Conservation (phyloP, 2,797 vertebrate species). For the Ctenopoma kingsleyae region DNA sequence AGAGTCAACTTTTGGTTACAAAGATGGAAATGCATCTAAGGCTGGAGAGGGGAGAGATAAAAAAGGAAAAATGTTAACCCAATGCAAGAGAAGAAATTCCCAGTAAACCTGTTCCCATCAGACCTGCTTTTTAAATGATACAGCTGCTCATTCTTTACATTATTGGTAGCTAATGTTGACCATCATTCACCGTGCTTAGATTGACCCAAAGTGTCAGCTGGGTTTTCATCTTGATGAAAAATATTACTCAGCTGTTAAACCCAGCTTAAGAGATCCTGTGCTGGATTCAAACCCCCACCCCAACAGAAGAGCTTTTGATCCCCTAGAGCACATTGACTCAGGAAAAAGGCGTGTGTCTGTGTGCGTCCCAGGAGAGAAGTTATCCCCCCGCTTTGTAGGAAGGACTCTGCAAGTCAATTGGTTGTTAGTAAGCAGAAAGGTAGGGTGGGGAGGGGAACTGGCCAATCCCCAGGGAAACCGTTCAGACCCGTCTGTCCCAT, state of each 20-base stretch:
- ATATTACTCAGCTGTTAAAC: background rate
- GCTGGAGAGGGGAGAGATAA: conserved; percentile 8
- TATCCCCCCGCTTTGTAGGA: conserved; percentile 41
- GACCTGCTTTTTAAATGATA: background rate
- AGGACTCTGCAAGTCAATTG: conserved; percentile 63
- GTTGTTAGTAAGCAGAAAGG: conserved; percentile 61
- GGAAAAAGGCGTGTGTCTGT: conserved; percentile 7
- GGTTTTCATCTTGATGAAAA: conserved; percentile 5
- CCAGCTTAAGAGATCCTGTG: background rate
- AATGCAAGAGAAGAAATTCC: background rate
- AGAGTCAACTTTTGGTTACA: conserved; percentile 46
- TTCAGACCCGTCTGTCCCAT: conserved; percentile 46
- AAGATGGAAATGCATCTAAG: conserved; percentile 34
- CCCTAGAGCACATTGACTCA: conserved; percentile 24
- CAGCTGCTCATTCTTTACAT: background rate
- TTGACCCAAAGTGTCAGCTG: background rate
- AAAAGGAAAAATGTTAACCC: conserved; percentile 6
- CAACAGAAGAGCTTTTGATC: conserved; percentile 18
- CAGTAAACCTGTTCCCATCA: background rate
- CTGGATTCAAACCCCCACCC: conserved; percentile 5
- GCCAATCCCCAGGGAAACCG: conserved; percentile 52
- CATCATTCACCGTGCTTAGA: conserved; percentile 10
- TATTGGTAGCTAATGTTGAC: background rate
- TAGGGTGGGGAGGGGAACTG: conserved; percentile 26
- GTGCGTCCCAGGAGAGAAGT: conserved; percentile 43